These are phyloP conservation scores for Drosophila nasuta DNA, from an alignment of 1,140 invertebrate genomes.

Conservation along the genomic window DNA sequence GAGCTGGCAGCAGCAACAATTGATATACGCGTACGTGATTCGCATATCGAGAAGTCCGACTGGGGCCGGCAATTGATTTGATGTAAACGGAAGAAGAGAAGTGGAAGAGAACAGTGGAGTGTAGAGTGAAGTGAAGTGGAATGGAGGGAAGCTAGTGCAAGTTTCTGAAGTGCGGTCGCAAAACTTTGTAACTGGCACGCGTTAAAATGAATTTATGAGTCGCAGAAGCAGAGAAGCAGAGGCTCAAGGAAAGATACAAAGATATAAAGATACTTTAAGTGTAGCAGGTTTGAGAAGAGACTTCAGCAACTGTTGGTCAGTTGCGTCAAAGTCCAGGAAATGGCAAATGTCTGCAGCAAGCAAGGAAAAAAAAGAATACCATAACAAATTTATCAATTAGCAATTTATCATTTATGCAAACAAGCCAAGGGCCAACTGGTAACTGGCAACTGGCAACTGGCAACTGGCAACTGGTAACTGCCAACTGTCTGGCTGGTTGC, in stretches of 20 bases:
- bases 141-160: conserved; percentile 27
- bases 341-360: conserved; percentile 33
- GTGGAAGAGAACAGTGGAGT: not conserved
- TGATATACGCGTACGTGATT: conserved; percentile 76
- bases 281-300: conserved; percentile 14
- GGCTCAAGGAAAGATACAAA: conserved; percentile 28
- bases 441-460: conserved; percentile 6
- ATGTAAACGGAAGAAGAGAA: conserved; percentile 47
- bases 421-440: conserved; percentile 39
- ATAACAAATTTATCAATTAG: conserved; percentile 66
- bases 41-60: conserved; percentile 48
- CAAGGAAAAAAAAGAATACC: conserved; percentile 28
- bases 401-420: conserved; percentile 66
- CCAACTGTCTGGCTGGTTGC: not conserved
- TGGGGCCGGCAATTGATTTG: conserved; percentile 56
- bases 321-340: conserved; percentile 23
- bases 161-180: conserved; percentile 46
- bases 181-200: conserved; percentile 51
- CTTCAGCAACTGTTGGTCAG: not conserved
- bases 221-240: not conserved
- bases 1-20: conserved; percentile 74
- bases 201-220: conserved; percentile 49
- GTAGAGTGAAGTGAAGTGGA: no score
- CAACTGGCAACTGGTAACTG: no score
- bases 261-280: conserved; percentile 35